A percentile compares a stretch with the other conserved stretches of the same genome.
Evolutionary conservation across 2,113 vertebrate genomes (phyloP).

Genomic region (Salminus brasiliensis): DNA sequence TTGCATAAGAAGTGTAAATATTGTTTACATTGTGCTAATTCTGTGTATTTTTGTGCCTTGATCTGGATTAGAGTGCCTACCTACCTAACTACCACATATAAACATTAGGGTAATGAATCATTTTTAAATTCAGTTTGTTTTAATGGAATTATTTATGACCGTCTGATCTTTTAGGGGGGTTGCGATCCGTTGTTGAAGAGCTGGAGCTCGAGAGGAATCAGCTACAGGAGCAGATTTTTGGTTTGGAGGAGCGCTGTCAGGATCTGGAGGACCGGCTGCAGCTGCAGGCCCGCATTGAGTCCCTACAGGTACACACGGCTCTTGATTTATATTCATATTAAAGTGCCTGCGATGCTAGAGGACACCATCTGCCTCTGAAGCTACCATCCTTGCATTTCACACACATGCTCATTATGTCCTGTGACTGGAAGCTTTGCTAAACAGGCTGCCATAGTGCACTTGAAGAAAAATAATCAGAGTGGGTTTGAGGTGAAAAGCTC

Average conservation of each 20-base stretch:
- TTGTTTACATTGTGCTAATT: background rate
- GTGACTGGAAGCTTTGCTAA: too few species aligned
- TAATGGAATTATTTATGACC: background rate
- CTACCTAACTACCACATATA: too few species aligned
- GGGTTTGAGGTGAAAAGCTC: too few species aligned
- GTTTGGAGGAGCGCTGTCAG: conserved; percentile 85
- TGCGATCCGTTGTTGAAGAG: conserved; percentile 88
- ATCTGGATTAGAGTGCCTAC: too few species aligned
- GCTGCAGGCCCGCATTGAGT: conserved; percentile 85
- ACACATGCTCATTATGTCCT: background rate
- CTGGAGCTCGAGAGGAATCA: conserved; percentile 91
- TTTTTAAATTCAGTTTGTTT: too few species aligned
- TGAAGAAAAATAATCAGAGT: too few species aligned
- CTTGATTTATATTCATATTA: background rate
- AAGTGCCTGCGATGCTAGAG: too few species aligned
- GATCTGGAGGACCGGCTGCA: conserved; percentile 86
- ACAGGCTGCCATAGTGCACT: too few species aligned
- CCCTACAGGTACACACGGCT: conserved; percentile 81
- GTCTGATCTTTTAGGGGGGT: conserved; percentile 65
- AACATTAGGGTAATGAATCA: too few species aligned
- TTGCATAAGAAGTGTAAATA: background rate
- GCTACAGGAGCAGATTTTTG: conserved; percentile 89
- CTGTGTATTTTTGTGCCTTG: background rate
- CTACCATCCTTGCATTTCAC: background rate
- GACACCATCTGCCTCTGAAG: too few species aligned